These are phyloP conservation scores for Monopterus albus DNA, from an alignment of 2,113 vertebrate genomes.

Conservation along the genomic window DNA sequence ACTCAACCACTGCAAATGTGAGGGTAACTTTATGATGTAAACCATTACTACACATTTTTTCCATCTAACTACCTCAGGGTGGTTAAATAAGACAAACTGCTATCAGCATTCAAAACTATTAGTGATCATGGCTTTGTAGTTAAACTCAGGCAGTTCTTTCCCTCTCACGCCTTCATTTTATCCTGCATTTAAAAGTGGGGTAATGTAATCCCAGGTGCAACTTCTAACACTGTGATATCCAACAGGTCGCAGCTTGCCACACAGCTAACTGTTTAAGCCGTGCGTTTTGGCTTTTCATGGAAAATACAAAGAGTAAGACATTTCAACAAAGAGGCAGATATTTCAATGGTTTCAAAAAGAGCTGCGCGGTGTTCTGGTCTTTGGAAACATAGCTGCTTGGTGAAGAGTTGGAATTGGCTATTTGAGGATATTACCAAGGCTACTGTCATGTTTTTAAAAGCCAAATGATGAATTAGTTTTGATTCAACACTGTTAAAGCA, in stretches of 20 bases:
- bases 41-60: background rate
- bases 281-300: constrained; percentile 36
- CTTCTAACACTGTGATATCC: constrained; percentile 35
- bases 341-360: background rate
- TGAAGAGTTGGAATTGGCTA: background rate
- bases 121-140: background rate
- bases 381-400: background rate
- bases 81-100: background rate
- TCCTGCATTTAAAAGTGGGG: background rate
- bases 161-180: constrained; percentile 4
- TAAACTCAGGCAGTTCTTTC: background rate
- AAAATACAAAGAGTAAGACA: constrained; percentile 27
- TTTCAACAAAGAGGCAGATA: background rate
- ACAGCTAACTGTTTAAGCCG: constrained; percentile 16
- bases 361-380: background rate
- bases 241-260: constrained; percentile 52
- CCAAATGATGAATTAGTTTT: background rate
- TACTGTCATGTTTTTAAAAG: background rate
- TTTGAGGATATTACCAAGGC: background rate
- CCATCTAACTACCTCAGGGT: too few relatives aligned
- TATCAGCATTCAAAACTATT: background rate
- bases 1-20: too few relatives aligned
- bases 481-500: background rate
- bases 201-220: constrained; percentile 40
- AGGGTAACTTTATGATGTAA: background rate